Conservation (phyloP, 2,888 invertebrate genomes). For the Caprella mutica region DNA sequence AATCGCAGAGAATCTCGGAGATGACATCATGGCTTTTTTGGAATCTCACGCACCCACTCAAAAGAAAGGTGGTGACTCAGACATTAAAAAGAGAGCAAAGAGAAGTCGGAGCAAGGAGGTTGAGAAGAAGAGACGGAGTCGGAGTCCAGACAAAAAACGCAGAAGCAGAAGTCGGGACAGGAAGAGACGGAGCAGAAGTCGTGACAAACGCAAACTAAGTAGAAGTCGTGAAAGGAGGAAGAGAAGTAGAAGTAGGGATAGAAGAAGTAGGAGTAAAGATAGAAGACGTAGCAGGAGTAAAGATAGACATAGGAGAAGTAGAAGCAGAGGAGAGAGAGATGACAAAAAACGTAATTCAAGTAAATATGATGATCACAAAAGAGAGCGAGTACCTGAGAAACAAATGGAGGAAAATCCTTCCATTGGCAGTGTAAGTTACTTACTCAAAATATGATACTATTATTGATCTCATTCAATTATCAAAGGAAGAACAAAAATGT, state of each 20-base stretch:
- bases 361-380: too few species aligned
- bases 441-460: too few species aligned
- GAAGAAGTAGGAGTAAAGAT: constrained; percentile 29
- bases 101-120: constrained; percentile 37
- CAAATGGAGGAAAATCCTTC: too few species aligned
- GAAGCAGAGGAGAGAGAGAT: constrained; percentile 17
- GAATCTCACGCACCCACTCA: constrained; percentile 68
- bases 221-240: constrained; percentile 24
- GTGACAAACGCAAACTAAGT: constrained; percentile 4
- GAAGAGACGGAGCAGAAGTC: neutral
- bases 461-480: too few species aligned
- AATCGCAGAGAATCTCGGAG: constrained; percentile 48
- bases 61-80: constrained; percentile 27
- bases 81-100: constrained; percentile 34
- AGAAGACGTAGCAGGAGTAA: constrained; percentile 1
- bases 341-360: too few species aligned
- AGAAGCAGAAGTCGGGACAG: constrained; percentile 33
- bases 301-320: neutral
- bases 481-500: constrained; percentile 30
- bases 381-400: too few species aligned
- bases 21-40: constrained; percentile 70
- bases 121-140: constrained; percentile 37
- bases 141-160: constrained; percentile 9
- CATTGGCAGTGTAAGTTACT: too few species aligned
- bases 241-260: constrained; percentile 36